A percentile compares a stretch with the other conserved stretches of the same genome.
Evolutionary conservation across 2,797 vertebrate genomes (phyloP).

Genomic region (Clarias platycephalus): DNA sequence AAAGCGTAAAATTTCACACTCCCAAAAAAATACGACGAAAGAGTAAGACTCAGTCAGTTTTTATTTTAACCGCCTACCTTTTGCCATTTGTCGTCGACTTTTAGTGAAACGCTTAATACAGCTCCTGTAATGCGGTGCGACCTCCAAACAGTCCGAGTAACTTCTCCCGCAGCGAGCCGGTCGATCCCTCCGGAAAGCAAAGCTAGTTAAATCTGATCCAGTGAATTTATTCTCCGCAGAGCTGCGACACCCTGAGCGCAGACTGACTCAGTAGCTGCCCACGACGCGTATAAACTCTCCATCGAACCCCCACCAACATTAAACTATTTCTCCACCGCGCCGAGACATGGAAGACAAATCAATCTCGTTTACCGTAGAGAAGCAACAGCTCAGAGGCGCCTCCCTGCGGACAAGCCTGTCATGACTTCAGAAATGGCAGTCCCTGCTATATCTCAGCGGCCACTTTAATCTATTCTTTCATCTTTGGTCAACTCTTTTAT

Average conservation of each 20-base stretch:
- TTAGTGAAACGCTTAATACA: background rate
- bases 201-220: background rate
- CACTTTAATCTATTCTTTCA: background rate
- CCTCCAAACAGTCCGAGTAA: background rate
- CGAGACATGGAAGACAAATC: background rate
- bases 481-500: background rate
- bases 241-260: no score
- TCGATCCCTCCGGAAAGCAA: background rate
- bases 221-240: no score
- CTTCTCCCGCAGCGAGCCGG: background rate
- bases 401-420: background rate
- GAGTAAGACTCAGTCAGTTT: background rate
- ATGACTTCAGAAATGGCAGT: background rate
- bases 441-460: background rate
- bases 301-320: background rate
- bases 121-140: background rate
- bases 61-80: background rate
- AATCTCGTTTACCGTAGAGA: background rate
- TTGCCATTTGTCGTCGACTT: background rate
- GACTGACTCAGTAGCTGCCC: background rate
- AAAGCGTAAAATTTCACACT: background rate
- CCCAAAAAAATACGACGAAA: background rate
- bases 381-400: background rate
- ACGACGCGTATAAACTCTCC: background rate
- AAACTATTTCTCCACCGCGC: slow-evolving; percentile 11